Evolutionary conservation across 2,797 vertebrate species (phyloP), one percentile per base, ranked within the genome.

Genomic region (Microctenopoma lineatum): DNA sequence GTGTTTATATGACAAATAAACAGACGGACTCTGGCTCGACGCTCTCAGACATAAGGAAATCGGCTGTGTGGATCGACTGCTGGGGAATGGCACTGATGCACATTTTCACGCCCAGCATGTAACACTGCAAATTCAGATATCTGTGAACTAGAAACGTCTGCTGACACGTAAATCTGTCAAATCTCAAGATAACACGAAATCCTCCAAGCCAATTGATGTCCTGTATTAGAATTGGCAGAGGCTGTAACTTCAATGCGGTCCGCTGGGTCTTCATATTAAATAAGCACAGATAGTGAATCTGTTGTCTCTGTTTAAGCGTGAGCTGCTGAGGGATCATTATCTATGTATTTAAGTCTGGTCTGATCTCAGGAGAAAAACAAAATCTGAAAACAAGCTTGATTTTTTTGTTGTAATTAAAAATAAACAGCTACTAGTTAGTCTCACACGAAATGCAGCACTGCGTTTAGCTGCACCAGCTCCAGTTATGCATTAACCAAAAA

Each of bases 91-190:
- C 73, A 67, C 42, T 44, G 81, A 79, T 66, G 84, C 83, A 85
- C 75, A 60, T n/a, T 77, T 89, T 89, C 88, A 88, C 90, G 87
- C 86, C 75, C 84, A 58, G 75, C 86, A 69, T 68, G 82, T 15
- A 66, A 59, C 51, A 63, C 81, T 67, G 77, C 83, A 80, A 45
- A 87, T 54, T 68, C 59, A n/a, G 21, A 60, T 64, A 84, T 88
- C 85, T 84, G 90, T 83, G 86, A 85, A 85, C 77, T 7, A 70
- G 73, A 59, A 90, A 83, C 90, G 87, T 91, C 90, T 91, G 90
- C 77, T 75, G 77, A 77, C 80, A 65, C 62, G 44, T 29, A 45
- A 84, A 84, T 83, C 87, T 86, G 90, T 83, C 84, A 84, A 5
- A 61, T 87, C 73, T 71, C 84, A 32, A 66, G 80, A 76, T 56